These are phyloP conservation scores for Drosophila eohydei DNA, from an alignment of 2,888 invertebrate genomes.

Conservation along the genomic window DNA sequence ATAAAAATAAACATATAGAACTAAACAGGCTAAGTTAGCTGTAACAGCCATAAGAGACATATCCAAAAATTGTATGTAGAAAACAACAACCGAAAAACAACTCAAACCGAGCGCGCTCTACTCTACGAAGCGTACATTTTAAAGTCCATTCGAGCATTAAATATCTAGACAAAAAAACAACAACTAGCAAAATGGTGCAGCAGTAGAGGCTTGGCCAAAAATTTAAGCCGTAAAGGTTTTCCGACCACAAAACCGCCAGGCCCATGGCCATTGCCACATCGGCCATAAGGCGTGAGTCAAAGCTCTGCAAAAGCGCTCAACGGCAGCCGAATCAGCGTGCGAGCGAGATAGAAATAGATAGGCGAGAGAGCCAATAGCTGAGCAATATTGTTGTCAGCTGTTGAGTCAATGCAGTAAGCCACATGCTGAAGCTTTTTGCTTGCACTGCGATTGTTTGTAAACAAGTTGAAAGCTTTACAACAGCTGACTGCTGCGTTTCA, in stretches of 20 bases:
- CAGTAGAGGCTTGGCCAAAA: conserved; percentile 30
- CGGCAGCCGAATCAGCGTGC: conserved; percentile 18
- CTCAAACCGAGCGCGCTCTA: conserved; percentile 52
- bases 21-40: conserved; percentile 47
- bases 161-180: conserved; percentile 39
- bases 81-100: conserved; percentile 22
- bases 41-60: conserved; percentile 24
- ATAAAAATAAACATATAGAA: conserved; percentile 42
- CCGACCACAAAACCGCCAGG: conserved; percentile 41
- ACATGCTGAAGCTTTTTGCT: conserved; percentile 56
- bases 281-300: conserved; percentile 30
- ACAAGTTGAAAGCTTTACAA: conserved; percentile 62
- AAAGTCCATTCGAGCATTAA: conserved; percentile 69
- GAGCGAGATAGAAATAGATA: not conserved
- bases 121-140: conserved; percentile 60
- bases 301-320: conserved; percentile 51
- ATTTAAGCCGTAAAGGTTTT: conserved; percentile 46
- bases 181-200: not conserved
- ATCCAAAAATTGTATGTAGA: conserved; percentile 14
- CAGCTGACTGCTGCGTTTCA: conserved; percentile 57
- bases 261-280: conserved; percentile 43
- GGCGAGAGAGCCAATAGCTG: not conserved
- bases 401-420: conserved; percentile 2
- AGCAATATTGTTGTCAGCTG: conserved; percentile 34
- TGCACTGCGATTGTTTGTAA: conserved; percentile 61